Evolutionary conservation across 37 sponge, comb jelly and placozoan genomes (phyloP).

Genomic region (Petrosia ficiformis): DNA sequence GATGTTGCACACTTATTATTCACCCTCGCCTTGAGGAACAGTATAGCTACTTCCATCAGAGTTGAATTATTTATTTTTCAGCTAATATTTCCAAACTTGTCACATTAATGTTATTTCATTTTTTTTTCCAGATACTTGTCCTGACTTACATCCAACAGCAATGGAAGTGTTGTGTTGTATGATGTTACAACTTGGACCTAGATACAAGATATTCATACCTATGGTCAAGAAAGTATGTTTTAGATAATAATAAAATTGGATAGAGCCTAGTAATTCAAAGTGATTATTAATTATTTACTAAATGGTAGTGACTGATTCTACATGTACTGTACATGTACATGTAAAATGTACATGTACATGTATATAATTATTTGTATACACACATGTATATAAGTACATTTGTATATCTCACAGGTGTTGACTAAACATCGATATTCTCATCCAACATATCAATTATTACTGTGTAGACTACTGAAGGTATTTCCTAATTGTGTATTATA

Average conservation of each 20-base stretch:
- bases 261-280: not conserved
- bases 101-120: not conserved
- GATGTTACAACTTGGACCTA: constrained; percentile 71
- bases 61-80: too few species aligned
- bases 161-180: constrained; percentile 76
- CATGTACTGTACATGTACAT: not conserved
- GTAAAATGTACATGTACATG: not conserved
- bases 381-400: too few species aligned
- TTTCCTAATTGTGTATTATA: not conserved
- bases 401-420: constrained; percentile 45
- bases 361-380: too few species aligned
- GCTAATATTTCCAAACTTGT: too few species aligned
- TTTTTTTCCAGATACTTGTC: constrained; percentile 26
- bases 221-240: constrained; percentile 75
- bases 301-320: not conserved
- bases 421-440: constrained; percentile 40
- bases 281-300: not conserved
- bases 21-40: too few species aligned
- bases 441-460: constrained; percentile 40
- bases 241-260: too few species aligned
- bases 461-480: constrained; percentile 46
- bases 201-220: constrained; percentile 85
- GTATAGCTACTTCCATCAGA: too few species aligned
- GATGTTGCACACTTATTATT: too few species aligned
- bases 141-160: constrained; percentile 77